phyloP scores from a whole-genome alignment of 2,888 invertebrate species.

The Eilema depressum region DNA sequence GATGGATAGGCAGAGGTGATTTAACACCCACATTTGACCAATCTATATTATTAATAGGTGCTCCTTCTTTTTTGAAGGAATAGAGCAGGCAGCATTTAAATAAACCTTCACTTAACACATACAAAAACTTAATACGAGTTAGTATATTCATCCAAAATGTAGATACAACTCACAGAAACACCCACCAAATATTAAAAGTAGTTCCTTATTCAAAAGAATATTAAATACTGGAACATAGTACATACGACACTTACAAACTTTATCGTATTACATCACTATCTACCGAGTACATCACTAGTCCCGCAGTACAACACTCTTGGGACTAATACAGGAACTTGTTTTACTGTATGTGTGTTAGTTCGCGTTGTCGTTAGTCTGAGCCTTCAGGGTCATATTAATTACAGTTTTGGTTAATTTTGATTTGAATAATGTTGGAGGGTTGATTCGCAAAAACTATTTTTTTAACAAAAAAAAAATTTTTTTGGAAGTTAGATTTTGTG shows the following conservation, averaged over 20 bases:
- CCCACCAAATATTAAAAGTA: constrained; percentile 44
- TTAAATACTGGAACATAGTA: constrained; percentile 46
- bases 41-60: too few species aligned
- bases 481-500: too few species aligned
- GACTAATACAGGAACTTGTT: constrained; percentile 54
- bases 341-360: constrained; percentile 43
- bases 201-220: constrained; percentile 46
- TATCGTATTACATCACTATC: constrained; percentile 46
- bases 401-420: constrained; percentile 51
- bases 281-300: constrained; percentile 7
- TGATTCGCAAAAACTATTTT: not conserved
- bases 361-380: constrained; percentile 42
- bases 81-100: not conserved
- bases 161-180: constrained; percentile 29
- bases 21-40: too few species aligned
- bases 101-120: not conserved
- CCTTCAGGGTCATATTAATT: constrained; percentile 53
- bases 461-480: not conserved
- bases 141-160: not conserved
- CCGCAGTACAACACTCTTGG: constrained; percentile 40
- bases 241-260: constrained; percentile 50
- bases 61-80: too few species aligned
- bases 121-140: not conserved
- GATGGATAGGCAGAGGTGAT: too few species aligned
- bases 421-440: constrained; percentile 26